Evolutionary conservation across 1,140 invertebrate species (phyloP), one percentile per base, ranked within the genome.

Genomic region (Drosophila pruinosa): DNA sequence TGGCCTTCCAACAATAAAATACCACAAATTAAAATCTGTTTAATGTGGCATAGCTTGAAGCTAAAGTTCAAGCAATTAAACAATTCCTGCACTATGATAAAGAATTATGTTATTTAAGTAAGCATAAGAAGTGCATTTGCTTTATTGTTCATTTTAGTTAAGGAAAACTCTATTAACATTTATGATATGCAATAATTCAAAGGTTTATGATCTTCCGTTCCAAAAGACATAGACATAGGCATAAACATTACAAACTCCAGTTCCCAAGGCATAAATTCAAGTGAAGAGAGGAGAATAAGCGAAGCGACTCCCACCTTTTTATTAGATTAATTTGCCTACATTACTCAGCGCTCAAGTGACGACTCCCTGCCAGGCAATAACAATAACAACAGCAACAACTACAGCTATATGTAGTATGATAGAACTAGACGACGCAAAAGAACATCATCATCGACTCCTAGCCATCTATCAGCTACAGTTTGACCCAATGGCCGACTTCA

Each of bases 401-500:
- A 17, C 45, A 19, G 19, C 45, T 8, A 48, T n/a, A n/a, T 10
- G 8, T 39, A 36, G 22, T 28, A 22, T 48, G 17, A 10, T 6
- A 26, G 53, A 59, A 36, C 15, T 28, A 36, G 26, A 8, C 26
- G 22, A n/a, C n/a, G n/a, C n/a, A n/a, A n/a, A 68, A 43, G 41
- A 71, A 56, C 75, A 85, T 72, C 75, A 83, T 75, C 80, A 76
- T 85, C 80, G 72, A 86, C 81, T 64, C 71, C 64, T 63, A 47
- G 47, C 59, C 76, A 85, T 85, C 78, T 85, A 86, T 85, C 81
- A 81, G 70, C 64, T 50, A 80, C 69, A 80, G 79, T 85, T 88
- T 85, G 81, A 85, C 81, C 81, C 82, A 85, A 81, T 85, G 81
- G 82, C 81, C 82, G 81, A 85, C 81, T 85, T 85, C 81, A 85